These are phyloP conservation scores for Holotrichia oblita DNA, from an alignment of 1,140 invertebrate genomes.

Conservation along the genomic window DNA sequence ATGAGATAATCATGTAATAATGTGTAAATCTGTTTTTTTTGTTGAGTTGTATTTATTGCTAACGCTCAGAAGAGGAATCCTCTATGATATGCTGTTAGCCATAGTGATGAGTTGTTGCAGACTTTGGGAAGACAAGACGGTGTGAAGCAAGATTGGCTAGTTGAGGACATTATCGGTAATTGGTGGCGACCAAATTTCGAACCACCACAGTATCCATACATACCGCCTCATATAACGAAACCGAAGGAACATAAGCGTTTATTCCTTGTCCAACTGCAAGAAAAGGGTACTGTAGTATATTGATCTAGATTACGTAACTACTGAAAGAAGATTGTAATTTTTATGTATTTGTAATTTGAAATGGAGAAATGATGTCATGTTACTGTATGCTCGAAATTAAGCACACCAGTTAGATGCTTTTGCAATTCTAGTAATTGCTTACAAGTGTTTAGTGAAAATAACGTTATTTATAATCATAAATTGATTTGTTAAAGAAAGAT, in stretches of 20 bases:
- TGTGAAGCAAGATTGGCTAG: constrained; percentile 96
- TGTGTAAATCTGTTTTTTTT: constrained; percentile 45
- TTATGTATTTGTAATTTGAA: constrained; percentile 41
- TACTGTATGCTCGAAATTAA: too few species aligned
- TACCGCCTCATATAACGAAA: constrained; percentile 98
- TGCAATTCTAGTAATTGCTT: too few species aligned
- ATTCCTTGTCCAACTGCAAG: constrained; percentile 97
- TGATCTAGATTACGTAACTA: constrained; percentile 38
- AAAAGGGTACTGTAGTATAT: constrained; percentile 80
- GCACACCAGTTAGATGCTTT: too few species aligned
- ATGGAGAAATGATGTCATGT: background rate
- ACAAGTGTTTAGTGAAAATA: too few species aligned
- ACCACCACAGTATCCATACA: constrained; percentile 98
- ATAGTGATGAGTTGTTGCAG: constrained; percentile 65
- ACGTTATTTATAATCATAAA: too few species aligned
- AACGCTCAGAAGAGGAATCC: constrained; percentile 46
- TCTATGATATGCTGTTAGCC: constrained; percentile 35
- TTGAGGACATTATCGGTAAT: constrained; percentile 98
- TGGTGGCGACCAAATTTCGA: constrained; percentile 99
- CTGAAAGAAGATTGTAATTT: constrained; percentile 50
- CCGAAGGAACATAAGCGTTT: constrained; percentile 99
- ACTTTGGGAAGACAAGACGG: constrained; percentile 96
- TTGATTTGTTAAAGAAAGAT: too few species aligned
- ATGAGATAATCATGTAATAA: constrained; percentile 31
- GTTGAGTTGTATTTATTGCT: constrained; percentile 47